Conservation (phyloP, 64 coral and sea anemone genomes). For the Hydrozoanthus tunicans region DNA sequence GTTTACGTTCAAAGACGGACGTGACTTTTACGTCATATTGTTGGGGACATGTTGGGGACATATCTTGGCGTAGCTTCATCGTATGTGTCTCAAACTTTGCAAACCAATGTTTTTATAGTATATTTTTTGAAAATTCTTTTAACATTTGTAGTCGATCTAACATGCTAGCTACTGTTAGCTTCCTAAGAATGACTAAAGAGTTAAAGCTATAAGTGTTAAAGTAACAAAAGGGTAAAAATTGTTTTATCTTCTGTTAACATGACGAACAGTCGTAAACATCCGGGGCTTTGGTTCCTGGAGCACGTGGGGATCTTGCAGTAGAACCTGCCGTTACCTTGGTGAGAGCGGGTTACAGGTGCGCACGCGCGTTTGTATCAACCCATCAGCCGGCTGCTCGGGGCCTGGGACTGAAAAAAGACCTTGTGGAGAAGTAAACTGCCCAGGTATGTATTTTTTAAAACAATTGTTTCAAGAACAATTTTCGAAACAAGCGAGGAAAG, state of each 20-base stretch:
- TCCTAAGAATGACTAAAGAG: not conserved
- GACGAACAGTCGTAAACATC: constrained; percentile 5
- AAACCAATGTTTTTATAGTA: not conserved
- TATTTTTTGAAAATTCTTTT: not conserved
- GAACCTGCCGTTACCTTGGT: constrained; percentile 21
- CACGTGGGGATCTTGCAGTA: constrained; percentile 40
- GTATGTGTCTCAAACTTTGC: too few species aligned
- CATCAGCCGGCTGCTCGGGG: constrained; percentile 21
- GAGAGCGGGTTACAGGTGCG: constrained; percentile 9
- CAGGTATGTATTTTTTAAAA: not conserved
- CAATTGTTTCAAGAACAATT: too few species aligned
- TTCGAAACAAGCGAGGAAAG: too few species aligned
- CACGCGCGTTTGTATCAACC: constrained; percentile 22
- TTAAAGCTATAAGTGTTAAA: not conserved
- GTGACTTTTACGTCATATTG: too few species aligned
- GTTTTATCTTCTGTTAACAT: not conserved
- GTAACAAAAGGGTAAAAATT: not conserved
- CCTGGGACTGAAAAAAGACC: constrained; percentile 12
- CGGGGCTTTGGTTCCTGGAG: constrained; percentile 13
- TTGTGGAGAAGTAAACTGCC: constrained; percentile 27
- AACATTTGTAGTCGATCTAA: not conserved
- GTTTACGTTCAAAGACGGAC: too few species aligned
- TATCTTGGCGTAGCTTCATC: too few species aligned
- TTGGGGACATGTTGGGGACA: too few species aligned
- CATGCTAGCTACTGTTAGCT: not conserved